These are phyloP conservation scores for Drosophila funebris DNA, from an alignment of 1,140 invertebrate genomes.

Conservation along the genomic window DNA sequence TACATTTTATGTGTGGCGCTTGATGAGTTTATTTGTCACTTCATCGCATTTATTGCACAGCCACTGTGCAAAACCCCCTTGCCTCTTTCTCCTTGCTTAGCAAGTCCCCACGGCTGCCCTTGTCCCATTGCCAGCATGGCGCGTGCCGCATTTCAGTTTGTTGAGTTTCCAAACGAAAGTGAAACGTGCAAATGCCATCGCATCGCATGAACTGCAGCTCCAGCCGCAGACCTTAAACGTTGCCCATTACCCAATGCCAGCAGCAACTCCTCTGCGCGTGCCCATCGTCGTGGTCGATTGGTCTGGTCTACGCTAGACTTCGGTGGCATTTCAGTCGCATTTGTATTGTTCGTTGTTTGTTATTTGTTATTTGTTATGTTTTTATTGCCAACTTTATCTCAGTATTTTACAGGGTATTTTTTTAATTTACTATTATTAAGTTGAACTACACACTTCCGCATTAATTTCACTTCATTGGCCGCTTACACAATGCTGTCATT, in stretches of 20 bases:
- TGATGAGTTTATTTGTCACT: constrained; percentile 66
- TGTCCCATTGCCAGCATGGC: constrained; percentile 6
- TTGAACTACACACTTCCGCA: background rate
- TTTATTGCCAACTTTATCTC: background rate
- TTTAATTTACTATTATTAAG: background rate
- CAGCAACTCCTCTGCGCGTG: constrained; percentile 33
- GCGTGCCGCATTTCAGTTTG: constrained; percentile 43
- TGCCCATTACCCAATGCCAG: constrained; percentile 27
- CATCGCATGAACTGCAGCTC: constrained; percentile 24
- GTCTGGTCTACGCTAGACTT: constrained; percentile 19
- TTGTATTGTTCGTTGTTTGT: constrained; percentile 12
- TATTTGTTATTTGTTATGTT: no score
- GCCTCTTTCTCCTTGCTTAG: background rate
- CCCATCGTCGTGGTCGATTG: constrained; percentile 19
- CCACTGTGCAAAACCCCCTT: constrained; percentile 22
- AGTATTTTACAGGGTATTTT: background rate
- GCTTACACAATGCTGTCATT: background rate
- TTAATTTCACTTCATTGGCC: background rate
- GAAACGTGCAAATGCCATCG: constrained; percentile 68
- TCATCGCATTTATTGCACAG: constrained; percentile 32
- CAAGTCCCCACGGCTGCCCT: background rate
- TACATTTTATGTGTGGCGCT: constrained; percentile 61
- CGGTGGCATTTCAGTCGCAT: constrained; percentile 14
- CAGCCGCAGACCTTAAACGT: background rate
- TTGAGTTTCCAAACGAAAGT: constrained; percentile 55